Evolutionary conservation across 2,113 vertebrate genomes (phyloP), one percentile per base, ranked within the genome.

Genomic region (Theropithecus gelada): DNA sequence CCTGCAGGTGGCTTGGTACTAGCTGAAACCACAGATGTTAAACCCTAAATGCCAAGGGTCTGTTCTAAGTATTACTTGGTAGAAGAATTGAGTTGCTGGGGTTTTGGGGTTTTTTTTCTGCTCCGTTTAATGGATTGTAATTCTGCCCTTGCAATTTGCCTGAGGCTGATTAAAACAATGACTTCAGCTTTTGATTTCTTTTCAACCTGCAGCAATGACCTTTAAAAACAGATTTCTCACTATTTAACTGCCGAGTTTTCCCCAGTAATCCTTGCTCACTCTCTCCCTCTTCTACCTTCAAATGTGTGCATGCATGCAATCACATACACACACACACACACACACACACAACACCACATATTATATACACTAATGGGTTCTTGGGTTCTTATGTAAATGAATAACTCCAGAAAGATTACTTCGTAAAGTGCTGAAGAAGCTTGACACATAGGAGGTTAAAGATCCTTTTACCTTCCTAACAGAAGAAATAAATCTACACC

Each of bases 141-240:
- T 55, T 97, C 94, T 96, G 84, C 38, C 59, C 64, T 90, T 88
- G 94, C n/a, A 73, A 2, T 96, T 94, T 97, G 83, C 97, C 84
- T 43, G 64, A 96, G 92, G 94, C 87, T 90, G 64, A 88, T 98
- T 93, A 81, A 88, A 96, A 87, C 79, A 90, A 48, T 90, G 92
- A 81, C 81, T 90, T 97, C 70, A 84, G 83, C 87, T 92, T 94
- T 96, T 48, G 55, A 97, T 93, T 96, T 93, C 95, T 85, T 96
- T 81, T 88, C 92, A 93, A 84, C 90, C 38, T 93, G 70, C 70
- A 52, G 40, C 72, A 92, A 23, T 97, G 92, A 97, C 97, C 97
- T 97, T 97, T 98, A 87, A 98, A 94, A 92, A 81, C 75, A 80
- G 80, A 81, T 55, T 96, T 93, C 79, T 90, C 43, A 48, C 79